Evolutionary conservation across 92 coral and sea anemone genomes (phyloP), one percentile per base, ranked within the genome.

Genomic region (Plumapathes pennacea): DNA sequence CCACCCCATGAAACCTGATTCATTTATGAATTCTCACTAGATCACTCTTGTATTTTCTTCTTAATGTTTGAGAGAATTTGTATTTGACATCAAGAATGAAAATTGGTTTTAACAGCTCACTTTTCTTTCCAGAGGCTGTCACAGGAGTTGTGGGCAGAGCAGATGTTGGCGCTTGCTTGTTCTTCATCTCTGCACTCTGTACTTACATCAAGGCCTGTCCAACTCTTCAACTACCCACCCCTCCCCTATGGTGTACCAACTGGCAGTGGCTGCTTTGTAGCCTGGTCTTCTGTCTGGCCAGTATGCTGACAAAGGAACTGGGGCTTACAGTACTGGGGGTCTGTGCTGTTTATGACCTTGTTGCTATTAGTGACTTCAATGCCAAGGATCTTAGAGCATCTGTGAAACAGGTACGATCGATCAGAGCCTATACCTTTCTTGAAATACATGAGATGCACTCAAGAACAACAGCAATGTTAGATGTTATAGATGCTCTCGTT

Each of bases 121-220:
- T 34, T 34, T 34, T 34, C 40, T 34, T n/a, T n/a, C n/a, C 86
- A 91, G 97, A 91, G 67, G 97, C 97, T 18, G 97, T 91, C 26
- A 80, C 97, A 6, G 97, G 97, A 11, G 30, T 90, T 49, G 97
- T 91, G 22, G 97, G 97, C 15, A 77, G 97, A 32, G 97, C 97
- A 46, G 97, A 91, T 54, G 78, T 91, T 22, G 96, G 83, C 22
- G 96, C 97, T 34, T 84, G 97, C 18, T 39, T 88, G 64, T 88
- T 91, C 32, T 90, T 85, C 56, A 64, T 86, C 32, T 70, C 72
- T 20, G 82, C 97, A 8, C 69, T 89, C 44, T 51, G 87, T 31
- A 64, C 89, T 0, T 91, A 91, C 74, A 74, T 71, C 15, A 71
- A 69, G 44, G 71, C 89, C 18, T 77, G 79, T 41, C 67, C 51